These are phyloP conservation scores for Hybognathus amarus DNA, from an alignment of 2,797 vertebrate genomes.

Conservation along the genomic window DNA sequence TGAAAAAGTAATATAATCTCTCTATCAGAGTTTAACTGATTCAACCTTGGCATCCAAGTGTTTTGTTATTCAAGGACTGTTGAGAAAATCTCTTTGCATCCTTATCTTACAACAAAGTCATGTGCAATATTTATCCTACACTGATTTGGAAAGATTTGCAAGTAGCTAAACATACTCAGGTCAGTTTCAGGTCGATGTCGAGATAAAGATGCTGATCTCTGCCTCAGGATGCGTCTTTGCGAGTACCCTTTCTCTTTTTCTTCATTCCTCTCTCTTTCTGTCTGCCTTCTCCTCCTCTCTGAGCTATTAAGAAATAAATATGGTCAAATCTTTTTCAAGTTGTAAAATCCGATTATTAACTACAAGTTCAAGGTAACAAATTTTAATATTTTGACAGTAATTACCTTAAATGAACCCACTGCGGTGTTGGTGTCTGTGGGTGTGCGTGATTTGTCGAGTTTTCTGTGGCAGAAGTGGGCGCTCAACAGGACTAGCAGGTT, in stretches of 20 bases:
- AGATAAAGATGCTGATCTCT: slow-evolving; percentile 67
- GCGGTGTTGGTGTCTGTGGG: slow-evolving; percentile 46
- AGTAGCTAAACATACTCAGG: slow-evolving; percentile 70
- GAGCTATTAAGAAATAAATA: not conserved
- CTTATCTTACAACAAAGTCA: not conserved
- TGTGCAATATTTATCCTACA: not conserved
- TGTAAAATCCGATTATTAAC: not conserved
- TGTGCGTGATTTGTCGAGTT: not conserved
- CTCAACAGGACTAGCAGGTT: slow-evolving; percentile 10
- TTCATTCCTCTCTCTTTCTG: not conserved
- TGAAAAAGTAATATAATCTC: not conserved
- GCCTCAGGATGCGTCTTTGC: not conserved
- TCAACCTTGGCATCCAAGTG: not conserved
- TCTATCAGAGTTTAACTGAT: not conserved
- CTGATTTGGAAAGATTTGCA: not conserved
- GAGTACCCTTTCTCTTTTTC: slow-evolving; percentile 31
- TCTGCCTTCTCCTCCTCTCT: slow-evolving; percentile 41
- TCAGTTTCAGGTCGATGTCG: slow-evolving; percentile 57
- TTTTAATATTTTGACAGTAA: not conserved
- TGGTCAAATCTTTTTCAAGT: not conserved
- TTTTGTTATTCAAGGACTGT: not conserved
- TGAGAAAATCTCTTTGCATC: not conserved
- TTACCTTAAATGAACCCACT: slow-evolving; percentile 11
- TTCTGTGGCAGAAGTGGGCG: slow-evolving; percentile 30
- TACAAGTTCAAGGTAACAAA: not conserved